Percentiles rank a stretch among this genome's conserved stretches.
phyloP scores from a whole-genome alignment of 2,113 vertebrate genomes.

The Myotis brandtii region DNA sequence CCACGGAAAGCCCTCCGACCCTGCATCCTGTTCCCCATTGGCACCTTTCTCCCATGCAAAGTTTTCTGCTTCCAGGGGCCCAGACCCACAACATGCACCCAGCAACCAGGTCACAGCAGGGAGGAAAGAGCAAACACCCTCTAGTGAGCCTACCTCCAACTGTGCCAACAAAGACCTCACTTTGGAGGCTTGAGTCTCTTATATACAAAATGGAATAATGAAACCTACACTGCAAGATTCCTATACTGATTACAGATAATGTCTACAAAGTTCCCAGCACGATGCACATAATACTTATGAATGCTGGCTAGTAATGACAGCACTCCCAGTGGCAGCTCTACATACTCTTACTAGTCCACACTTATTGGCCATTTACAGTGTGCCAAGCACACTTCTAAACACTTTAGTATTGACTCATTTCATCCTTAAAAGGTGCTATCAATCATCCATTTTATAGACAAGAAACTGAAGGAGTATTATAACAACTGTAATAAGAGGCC shows the following conservation, averaged over 20 bases:
- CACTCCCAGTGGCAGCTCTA: rapidly evolving
- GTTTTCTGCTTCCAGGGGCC: neutral
- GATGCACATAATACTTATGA: neutral
- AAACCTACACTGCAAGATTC: neutral
- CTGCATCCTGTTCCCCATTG: neutral
- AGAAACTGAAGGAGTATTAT: neutral
- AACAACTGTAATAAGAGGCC: neutral
- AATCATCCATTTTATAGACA: neutral
- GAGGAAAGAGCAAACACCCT: neutral
- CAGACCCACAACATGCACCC: neutral
- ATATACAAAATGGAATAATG: neutral
- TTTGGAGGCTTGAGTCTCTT: neutral
- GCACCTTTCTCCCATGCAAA: neutral
- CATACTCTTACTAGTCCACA: too few species aligned
- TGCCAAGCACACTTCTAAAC: neutral
- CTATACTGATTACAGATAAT: neutral
- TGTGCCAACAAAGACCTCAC: neutral
- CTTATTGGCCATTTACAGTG: neutral
- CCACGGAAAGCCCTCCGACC: neutral
- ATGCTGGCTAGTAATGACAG: neutral
- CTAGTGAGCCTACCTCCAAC: neutral
- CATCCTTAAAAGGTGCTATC: neutral
- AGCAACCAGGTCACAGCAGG: neutral
- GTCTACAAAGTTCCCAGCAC: neutral
- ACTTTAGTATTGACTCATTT: neutral